Evolutionary conservation across 2,113 vertebrate genomes (phyloP), one percentile per base, ranked within the genome.

Genomic region (Trochalopteron elliotii): DNA sequence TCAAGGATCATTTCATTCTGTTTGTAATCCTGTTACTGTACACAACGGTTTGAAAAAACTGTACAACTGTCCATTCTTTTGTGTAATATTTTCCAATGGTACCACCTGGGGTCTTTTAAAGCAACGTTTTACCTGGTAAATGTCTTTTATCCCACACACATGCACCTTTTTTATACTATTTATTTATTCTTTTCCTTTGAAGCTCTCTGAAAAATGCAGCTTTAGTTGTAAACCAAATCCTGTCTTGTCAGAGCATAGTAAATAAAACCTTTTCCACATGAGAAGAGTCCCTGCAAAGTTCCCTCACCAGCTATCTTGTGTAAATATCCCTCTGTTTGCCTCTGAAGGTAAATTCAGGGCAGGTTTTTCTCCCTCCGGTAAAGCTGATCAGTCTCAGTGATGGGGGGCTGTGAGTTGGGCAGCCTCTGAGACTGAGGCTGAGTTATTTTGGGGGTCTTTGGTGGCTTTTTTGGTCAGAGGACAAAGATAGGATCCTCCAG

Each of bases 101-200:
- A 55, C 68, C 83, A 78, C 75, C 52, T 63, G 57, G 16, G 9
- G 21, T 70, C 70, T 76, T 90, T 81, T 20, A 49, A 31, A 81
- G 60, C n/a, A 75, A 17, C 33, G 31, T 44, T 93, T 90, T 84
- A 59, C 56, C 35, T 37, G 18, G 45, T 45, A 77, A 78, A 74
- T 77, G 33, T 52, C 42, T 94, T 79, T 85, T 75, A 42, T 95
- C 50, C 57, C 47, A 3, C 28, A 27, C 31, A 28, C n/a, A 27
- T 2, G 2, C 27, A 50, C 59, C 20, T 77, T 83, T 47, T 37
- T 45, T 8, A 12, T 61, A 14, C 42, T 64, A 74, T 56, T 88
- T 95, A 49, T 89, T 91, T 86, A 20, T 77, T 78, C 15, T 85
- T 86, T 94, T 81, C 45, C 72, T 96, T 96, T 94, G 91, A 90